Conservation (phyloP, 1,140 invertebrate genomes). For the Tetranychus cinnabarinus region DNA sequence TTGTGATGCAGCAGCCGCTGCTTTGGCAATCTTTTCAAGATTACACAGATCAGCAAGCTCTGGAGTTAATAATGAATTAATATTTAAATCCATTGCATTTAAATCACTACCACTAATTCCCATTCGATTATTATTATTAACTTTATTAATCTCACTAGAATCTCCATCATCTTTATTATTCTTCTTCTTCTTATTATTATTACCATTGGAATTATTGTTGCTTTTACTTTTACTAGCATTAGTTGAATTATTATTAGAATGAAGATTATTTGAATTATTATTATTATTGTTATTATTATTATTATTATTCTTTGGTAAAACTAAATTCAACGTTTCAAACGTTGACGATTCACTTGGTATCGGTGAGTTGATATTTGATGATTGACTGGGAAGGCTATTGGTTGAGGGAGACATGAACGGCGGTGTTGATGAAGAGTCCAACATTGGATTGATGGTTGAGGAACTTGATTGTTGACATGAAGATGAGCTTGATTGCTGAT, state of each 20-base stretch:
- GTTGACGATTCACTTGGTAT: too few species aligned
- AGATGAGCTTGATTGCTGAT: too few species aligned
- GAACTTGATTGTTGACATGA: too few species aligned
- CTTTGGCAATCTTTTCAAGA: conserved; percentile 15
- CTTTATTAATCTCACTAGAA: too few species aligned
- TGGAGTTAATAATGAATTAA: conserved; percentile 11
- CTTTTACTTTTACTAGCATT: too few species aligned
- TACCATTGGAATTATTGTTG: not conserved
- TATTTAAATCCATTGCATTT: not conserved
- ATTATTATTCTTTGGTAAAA: conserved; percentile 1
- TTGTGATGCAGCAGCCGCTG: conserved; percentile 12
- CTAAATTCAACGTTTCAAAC: not conserved
- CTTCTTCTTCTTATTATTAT: not conserved
- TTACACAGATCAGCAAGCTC: conserved; percentile 15
- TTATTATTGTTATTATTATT: not conserved
- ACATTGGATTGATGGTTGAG: too few species aligned
- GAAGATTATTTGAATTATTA: not conserved
- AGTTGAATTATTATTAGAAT: too few species aligned
- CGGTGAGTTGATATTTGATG: not conserved
- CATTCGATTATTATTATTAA: too few species aligned
- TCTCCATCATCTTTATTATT: too few species aligned
- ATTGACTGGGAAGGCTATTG: not conserved
- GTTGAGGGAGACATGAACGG: not conserved
- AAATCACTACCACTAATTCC: not conserved
- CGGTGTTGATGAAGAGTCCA: too few species aligned